phyloP scores from a whole-genome alignment of 1,140 invertebrate species.

The Dolichoris vasculosae region DNA sequence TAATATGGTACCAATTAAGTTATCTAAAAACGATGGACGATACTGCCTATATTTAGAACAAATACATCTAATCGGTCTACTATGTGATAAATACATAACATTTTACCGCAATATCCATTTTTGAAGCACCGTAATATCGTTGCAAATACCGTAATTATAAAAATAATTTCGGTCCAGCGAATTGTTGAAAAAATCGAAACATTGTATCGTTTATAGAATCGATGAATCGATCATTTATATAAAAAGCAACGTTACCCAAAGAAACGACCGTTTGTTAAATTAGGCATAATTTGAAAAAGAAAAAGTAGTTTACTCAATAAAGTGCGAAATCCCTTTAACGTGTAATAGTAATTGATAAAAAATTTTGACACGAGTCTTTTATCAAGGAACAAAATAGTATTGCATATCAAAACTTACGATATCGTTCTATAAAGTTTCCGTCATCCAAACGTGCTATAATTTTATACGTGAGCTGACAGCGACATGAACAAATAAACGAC shows the following conservation, averaged over 20 bases:
- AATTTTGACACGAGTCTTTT: not conserved
- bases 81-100: not conserved
- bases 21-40: not conserved
- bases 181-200: no score
- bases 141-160: not conserved
- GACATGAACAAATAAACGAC: constrained; percentile 7
- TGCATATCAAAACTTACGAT: not conserved
- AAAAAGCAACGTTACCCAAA: no score
- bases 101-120: not conserved
- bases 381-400: not conserved
- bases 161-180: no score
- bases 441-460: not conserved
- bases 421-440: not conserved
- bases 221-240: no score
- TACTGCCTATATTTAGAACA: no score
- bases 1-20: not conserved
- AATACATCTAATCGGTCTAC: no score
- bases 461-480: not conserved
- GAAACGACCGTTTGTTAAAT: no score
- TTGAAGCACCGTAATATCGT: not conserved
- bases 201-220: no score
- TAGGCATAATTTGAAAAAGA: no score
- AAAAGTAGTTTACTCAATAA: not conserved
- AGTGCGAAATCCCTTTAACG: not conserved
- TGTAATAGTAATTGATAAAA: not conserved